Conservation (phyloP, 2,797 vertebrate species). For the Silurus lanzhouensis region DNA sequence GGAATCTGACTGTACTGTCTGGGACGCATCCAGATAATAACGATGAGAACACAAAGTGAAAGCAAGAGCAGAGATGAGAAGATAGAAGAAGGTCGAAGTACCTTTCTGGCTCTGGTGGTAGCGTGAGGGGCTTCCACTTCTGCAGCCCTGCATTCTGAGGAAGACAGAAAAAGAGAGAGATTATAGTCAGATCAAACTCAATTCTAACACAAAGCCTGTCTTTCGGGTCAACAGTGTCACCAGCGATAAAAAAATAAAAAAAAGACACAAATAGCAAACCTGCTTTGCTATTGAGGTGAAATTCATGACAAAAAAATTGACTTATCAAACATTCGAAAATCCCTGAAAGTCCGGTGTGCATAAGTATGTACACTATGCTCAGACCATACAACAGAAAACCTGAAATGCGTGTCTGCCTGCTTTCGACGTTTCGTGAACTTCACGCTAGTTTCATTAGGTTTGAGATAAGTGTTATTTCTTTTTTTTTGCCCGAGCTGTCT, state of each 20-base stretch:
- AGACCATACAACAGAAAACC: conserved; percentile 56
- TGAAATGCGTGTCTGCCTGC: conserved; percentile 60
- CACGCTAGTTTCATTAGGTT: not conserved
- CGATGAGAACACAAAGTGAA: not conserved
- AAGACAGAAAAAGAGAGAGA: not conserved
- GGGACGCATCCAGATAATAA: conserved; percentile 20
- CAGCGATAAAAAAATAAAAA: not conserved
- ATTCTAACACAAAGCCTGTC: not conserved
- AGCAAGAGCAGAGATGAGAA: not conserved
- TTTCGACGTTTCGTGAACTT: conserved; percentile 43
- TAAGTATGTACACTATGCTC: conserved; percentile 19
- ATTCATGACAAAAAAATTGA: not conserved
- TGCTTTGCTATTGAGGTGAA: too few relatives aligned
- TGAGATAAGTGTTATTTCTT: not conserved
- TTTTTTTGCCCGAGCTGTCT: not conserved
- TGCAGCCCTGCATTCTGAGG: conserved; percentile 72
- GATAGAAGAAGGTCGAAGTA: conserved; percentile 60
- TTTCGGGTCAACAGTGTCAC: not conserved
- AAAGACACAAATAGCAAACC: not conserved
- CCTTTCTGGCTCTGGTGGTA: conserved; percentile 86
- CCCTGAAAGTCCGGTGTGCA: not conserved
- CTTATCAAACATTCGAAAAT: not conserved
- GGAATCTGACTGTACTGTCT: conserved; percentile 23
- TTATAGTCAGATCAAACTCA: not conserved
- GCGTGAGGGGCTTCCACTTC: conserved; percentile 83